Evolutionary conservation across 2,113 vertebrate genomes (phyloP).

Genomic region (Eudyptes chrysolophus): DNA sequence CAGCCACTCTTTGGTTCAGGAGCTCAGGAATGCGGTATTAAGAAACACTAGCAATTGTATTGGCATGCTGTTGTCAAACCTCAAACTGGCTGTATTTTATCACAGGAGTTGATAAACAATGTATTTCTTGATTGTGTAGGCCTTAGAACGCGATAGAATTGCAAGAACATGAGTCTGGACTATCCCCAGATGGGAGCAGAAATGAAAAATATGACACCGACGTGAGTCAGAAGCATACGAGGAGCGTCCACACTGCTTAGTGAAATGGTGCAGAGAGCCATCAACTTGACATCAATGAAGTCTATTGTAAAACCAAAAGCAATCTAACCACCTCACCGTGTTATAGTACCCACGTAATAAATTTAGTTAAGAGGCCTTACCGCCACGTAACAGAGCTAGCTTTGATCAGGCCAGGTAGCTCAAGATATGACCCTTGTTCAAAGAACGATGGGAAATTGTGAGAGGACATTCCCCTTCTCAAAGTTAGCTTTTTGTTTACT

Average conservation of each 20-base stretch:
- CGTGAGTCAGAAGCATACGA: rapidly evolving
- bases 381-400: rapidly evolving
- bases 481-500: neutral
- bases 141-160: neutral
- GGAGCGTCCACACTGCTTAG: neutral
- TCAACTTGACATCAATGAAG: rapidly evolving
- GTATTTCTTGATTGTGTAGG: neutral
- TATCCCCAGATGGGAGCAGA: neutral
- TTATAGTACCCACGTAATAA: neutral
- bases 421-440: neutral
- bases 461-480: neutral
- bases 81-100: conserved; percentile 1
- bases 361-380: neutral
- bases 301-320: neutral
- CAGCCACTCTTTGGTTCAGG: conserved; percentile 53
- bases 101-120: neutral
- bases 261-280: neutral
- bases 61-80: neutral
- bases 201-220: neutral
- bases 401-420: neutral
- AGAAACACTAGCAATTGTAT: conserved; percentile 39
- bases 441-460: rapidly evolving
- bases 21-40: conserved; percentile 32
- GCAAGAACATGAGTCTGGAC: neutral
- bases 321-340: neutral